Base-by-base conservation (phyloP, 2,888 invertebrate genomes). In the Pyrrhosoma nymphula region DNA sequence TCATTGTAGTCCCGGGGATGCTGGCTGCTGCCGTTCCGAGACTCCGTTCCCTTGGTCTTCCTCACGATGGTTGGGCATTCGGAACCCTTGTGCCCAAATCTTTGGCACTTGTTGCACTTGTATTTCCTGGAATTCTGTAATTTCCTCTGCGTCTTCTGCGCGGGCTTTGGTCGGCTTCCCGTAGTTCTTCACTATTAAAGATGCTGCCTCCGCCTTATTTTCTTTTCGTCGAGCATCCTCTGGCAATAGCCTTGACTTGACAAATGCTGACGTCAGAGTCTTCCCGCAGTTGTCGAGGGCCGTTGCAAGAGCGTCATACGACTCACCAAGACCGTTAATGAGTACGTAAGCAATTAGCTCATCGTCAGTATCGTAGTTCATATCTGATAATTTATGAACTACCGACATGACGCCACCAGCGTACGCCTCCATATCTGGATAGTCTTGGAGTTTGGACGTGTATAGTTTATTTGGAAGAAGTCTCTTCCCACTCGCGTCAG, bases 101-200 rank as follows among this genome's bases (percentile, higher is more conserved):
- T 75, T 30, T 75, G 23, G 75, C 75, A 75, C 75, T 75, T 75
- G 75, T 30, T 75, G 75, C 75, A 75, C 30, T 75, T 75, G 75
- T 75, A 75, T 75, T 30, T 75, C 75, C 75, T 75, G 75, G 75
- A 75, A n/a, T n/a, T 75, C 30, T 26, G n/a, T n/a, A 20, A 75
- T n/a, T 26, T 75, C 30, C 75, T 75, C 75, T 30, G 30, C 75
- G 30, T 75, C 75, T 75, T 75, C 75, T 26, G 75, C 75, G 20
- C 26, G 23, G 75, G 75, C 75, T 75, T 20, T 8, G 75, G n/a
- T 75, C 30, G 75, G 30, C 75, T 75, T 75, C 75, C 75, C 75
- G 30, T 75, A 75, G 30, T 75, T 75, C 75, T 75, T 75, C 75
- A 75, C 75, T 75, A 75, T 75, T 75, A 30, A 75, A 75, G 75